Conservation (phyloP, 2,113 vertebrate genomes). For the Bos taurus region ARS-UCD2.0 NC_037330.1:44339501-44340000, state of each 20-base stretch:
- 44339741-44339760: neutral
- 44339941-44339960: too few species aligned
- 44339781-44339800: too few species aligned
- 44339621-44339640: neutral
- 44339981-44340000: too few species aligned
- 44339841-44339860: too few species aligned
- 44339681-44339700: neutral
- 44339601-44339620: neutral
- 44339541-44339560: neutral
- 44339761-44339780: too few species aligned
- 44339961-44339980: too few species aligned
- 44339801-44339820: too few species aligned
- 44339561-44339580: neutral
- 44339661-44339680: neutral
- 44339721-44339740: neutral
- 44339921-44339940: too few species aligned
- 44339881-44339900: too few species aligned
- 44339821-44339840: too few species aligned
- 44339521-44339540: fast-evolving
- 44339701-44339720: neutral
- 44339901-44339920: too few species aligned
- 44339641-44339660: neutral
- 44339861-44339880: too few species aligned
- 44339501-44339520: neutral
- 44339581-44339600: neutral